Percentiles rank a stretch among this genome's conserved stretches.
These are phyloP conservation scores for Temnothorax unifasciatus DNA, from an alignment of 2,888 invertebrate species.

Conservation along the genomic window DNA sequence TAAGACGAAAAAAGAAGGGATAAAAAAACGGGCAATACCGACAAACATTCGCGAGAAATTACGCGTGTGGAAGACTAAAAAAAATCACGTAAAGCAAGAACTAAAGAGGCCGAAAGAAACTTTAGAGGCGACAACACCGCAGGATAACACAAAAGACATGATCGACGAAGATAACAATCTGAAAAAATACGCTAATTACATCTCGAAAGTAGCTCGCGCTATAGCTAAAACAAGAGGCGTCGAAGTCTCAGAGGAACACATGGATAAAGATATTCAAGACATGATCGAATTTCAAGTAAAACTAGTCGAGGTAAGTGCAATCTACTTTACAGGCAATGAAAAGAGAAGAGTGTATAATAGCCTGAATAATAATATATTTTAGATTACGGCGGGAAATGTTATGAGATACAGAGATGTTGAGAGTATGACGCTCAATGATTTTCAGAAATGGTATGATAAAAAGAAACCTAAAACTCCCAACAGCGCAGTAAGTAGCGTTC, in stretches of 20 bases:
- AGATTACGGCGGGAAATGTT: conserved; percentile 18
- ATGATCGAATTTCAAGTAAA: conserved; percentile 71
- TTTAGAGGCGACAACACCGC: not conserved
- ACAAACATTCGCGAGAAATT: not conserved
- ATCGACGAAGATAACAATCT: not conserved
- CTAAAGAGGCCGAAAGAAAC: not conserved
- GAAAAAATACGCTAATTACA: conserved; percentile 46
- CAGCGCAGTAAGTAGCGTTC: conserved; percentile 38
- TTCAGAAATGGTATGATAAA: conserved; percentile 55
- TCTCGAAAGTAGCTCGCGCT: conserved; percentile 60
- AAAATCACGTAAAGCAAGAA: not conserved
- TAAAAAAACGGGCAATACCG: not conserved
- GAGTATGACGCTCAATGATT: not conserved
- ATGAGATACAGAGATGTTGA: not conserved
- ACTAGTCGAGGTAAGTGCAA: conserved; percentile 38
- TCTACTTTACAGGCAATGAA: not conserved
- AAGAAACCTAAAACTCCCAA: not conserved
- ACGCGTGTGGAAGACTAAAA: not conserved
- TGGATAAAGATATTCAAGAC: conserved; percentile 69
- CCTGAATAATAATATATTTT: not conserved
- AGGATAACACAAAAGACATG: not conserved
- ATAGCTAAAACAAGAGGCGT: conserved; percentile 69
- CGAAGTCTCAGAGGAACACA: conserved; percentile 61
- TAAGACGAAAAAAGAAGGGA: not conserved
- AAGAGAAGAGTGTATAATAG: not conserved